phyloP scores from a whole-genome alignment of 2,888 invertebrate genomes.

The Stegophylla sp. region DNA sequence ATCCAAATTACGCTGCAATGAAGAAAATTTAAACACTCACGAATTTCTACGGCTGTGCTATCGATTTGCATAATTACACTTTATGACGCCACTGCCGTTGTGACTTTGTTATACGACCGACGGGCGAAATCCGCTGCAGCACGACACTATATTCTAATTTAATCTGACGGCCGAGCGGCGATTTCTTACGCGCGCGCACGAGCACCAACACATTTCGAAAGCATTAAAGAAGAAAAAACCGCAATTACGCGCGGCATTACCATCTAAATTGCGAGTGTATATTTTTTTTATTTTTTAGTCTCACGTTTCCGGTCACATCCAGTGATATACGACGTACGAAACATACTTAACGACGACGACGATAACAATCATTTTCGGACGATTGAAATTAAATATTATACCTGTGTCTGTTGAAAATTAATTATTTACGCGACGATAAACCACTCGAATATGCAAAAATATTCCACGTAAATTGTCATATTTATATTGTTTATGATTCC shows the following conservation, averaged over 20 bases:
- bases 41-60: slow-evolving; percentile 22
- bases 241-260: not conserved
- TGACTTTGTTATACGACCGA: slow-evolving; percentile 45
- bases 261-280: not conserved
- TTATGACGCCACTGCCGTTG: slow-evolving; percentile 32
- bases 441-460: slow-evolving; percentile 5
- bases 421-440: not conserved
- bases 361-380: too few species aligned
- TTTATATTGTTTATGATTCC: slow-evolving; percentile 29
- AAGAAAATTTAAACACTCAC: slow-evolving; percentile 12
- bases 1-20: slow-evolving; percentile 17
- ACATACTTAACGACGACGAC: too few species aligned
- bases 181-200: slow-evolving; percentile 31
- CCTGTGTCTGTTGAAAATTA: too few species aligned
- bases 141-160: slow-evolving; percentile 46
- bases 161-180: slow-evolving; percentile 34
- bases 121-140: not conserved
- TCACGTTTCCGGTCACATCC: too few species aligned
- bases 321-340: too few species aligned
- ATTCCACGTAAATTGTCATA: slow-evolving; percentile 36
- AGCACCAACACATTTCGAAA: slow-evolving; percentile 48
- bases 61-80: slow-evolving; percentile 56
- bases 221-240: slow-evolving; percentile 28
- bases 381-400: not conserved
- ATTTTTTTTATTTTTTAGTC: not conserved